Evolutionary conservation across 2,888 invertebrate genomes (phyloP), one percentile per base, ranked within the genome.

Genomic region (Drosophila anomelani): DNA sequence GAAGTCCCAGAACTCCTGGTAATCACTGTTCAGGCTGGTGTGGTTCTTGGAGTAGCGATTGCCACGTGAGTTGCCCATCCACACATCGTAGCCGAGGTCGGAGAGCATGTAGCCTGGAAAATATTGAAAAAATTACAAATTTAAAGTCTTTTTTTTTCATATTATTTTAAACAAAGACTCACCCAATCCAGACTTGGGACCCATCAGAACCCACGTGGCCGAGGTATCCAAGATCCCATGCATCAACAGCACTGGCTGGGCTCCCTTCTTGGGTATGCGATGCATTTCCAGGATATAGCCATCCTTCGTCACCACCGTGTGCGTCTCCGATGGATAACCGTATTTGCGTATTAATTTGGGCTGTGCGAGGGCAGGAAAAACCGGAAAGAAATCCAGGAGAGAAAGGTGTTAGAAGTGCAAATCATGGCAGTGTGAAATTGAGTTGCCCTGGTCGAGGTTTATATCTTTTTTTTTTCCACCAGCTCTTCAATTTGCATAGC

Each of bases 271-370:
- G 66, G 94, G 94, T 71, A 97, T 96, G 59, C 97, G 94, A 89
- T 97, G 96, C 92, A 97, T 90, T 79, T 94, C 94, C 79, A 98
- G 93, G 29, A 96, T 94, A 85, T 96, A 97, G 1, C 96, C 96
- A 93, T 98, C 97, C 46, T 93, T 90, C 0, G 98, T 98, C n/a
- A 93, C 93, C 9, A 96, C 94, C 1, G 90, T 90, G 85, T 96
- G 95, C 26, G 93, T 94, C 91, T 96, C 96, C 8, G 94, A 92
- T 0, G 94, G 94, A 90, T 96, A 96, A 0, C 94, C 94, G 87
- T 95, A 95, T 88, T 95, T 94, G 43, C 91, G 91, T 44, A 95
- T 93, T 57, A 95, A 90, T 79, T 94, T 94, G 1, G 94, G 94
- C 94, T 94, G 71, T 6, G 36, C 38, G 56, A 58, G 54, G 29